A percentile compares a stretch with the other conserved stretches of the same genome.
These are phyloP conservation scores for Platyscapa corneri DNA, from an alignment of 1,140 invertebrate genomes.

Conservation along the genomic window DNA sequence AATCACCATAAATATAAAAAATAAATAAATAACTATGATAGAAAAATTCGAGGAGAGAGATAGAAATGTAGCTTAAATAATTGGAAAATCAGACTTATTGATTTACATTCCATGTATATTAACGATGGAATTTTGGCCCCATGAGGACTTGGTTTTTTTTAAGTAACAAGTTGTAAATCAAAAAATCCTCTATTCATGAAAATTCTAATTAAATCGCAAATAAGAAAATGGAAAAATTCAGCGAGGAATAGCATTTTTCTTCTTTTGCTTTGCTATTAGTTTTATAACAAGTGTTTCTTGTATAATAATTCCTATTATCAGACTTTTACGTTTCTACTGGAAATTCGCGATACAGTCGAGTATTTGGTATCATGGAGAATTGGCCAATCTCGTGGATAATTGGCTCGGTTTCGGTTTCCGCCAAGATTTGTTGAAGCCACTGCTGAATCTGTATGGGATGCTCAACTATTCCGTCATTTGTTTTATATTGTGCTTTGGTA, in stretches of 20 bases:
- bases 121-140: slow-evolving; percentile 61
- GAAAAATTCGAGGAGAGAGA: background rate
- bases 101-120: slow-evolving; percentile 56
- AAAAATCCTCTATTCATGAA: slow-evolving; percentile 22
- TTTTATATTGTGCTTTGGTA: background rate
- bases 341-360: slow-evolving; percentile 74
- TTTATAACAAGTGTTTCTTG: background rate
- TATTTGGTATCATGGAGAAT: slow-evolving; percentile 74
- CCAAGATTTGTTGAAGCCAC: slow-evolving; percentile 76
- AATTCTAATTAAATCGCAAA: slow-evolving; percentile 33
- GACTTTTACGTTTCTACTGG: slow-evolving; percentile 76
- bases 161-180: slow-evolving; percentile 49
- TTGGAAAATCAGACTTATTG: slow-evolving; percentile 67
- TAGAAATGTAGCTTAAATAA: slow-evolving; percentile 26
- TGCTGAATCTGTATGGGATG: slow-evolving; percentile 76
- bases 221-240: slow-evolving; percentile 49
- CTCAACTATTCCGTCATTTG: slow-evolving; percentile 45
- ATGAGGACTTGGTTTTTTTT: slow-evolving; percentile 50
- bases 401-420: slow-evolving; percentile 76
- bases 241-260: slow-evolving; percentile 31
- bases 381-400: slow-evolving; percentile 70
- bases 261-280: background rate
- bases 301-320: slow-evolving; percentile 43
- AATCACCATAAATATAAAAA: slow-evolving; percentile 41
- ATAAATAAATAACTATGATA: slow-evolving; percentile 47